Conservation (phyloP, 2,888 invertebrate genomes). For the Drosophila longiperda region DNA sequence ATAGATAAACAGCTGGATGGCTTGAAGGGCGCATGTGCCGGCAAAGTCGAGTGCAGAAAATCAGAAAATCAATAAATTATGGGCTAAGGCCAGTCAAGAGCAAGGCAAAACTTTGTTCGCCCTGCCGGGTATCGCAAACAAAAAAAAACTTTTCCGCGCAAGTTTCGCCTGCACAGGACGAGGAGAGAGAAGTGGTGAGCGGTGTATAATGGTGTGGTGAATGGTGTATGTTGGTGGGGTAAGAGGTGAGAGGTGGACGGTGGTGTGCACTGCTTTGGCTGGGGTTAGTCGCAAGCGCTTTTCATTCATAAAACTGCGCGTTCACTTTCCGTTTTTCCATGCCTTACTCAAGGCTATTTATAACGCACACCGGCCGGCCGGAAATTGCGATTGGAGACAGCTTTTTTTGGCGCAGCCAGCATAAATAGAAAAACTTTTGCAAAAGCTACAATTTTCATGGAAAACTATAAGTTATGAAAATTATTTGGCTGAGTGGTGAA, state of each 20-base stretch:
- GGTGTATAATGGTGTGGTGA: neutral
- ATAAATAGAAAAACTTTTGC: neutral
- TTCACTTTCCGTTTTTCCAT: conserved; percentile 54
- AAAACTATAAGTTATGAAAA: neutral
- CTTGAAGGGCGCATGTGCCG: conserved; percentile 73
- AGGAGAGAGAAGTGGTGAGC: neutral
- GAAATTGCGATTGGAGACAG: conserved; percentile 46
- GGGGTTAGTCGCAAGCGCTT: conserved; percentile 3
- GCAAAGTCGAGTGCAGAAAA: conserved; percentile 50
- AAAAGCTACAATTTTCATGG: conserved; percentile 1
- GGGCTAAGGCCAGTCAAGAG: conserved; percentile 82
- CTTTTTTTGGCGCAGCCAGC: conserved; percentile 14
- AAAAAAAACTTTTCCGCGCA: conserved; percentile 41
- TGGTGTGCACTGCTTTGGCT: neutral
- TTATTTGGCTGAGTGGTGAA: neutral
- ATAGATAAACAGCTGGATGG: conserved; percentile 44
- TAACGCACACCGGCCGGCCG: conserved; percentile 69
- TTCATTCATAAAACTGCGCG: conserved; percentile 72
- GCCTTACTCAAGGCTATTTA: conserved; percentile 75
- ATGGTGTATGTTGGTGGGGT: neutral
- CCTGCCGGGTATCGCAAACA: conserved; percentile 26
- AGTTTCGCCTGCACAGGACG: neutral
- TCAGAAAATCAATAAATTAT: conserved; percentile 81
- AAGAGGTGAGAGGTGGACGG: neutral
- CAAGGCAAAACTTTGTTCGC: conserved; percentile 72